These are phyloP conservation scores for Tragelaphus buxtoni DNA, from an alignment of 2,113 vertebrate species.

Conservation along the genomic window DNA sequence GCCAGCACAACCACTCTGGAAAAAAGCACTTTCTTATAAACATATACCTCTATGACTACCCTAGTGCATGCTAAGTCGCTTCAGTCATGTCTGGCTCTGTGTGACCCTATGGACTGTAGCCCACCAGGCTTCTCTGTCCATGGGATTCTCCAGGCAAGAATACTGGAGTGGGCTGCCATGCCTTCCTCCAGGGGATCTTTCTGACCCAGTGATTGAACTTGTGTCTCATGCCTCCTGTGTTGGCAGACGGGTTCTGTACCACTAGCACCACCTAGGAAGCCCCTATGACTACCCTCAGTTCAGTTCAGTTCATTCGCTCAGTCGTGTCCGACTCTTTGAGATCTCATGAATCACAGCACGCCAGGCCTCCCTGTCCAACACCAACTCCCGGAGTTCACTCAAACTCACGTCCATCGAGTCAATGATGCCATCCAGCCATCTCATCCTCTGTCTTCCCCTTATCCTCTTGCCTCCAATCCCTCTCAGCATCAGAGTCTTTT, in stretches of 20 bases:
- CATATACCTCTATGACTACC: neutral
- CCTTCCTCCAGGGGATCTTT: neutral
- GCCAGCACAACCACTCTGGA: neutral
- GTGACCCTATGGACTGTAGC: neutral
- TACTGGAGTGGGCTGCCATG: neutral
- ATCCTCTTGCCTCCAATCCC: too few species aligned
- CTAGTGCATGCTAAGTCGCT: neutral
- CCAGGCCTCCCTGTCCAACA: too few species aligned
- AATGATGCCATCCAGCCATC: too few species aligned
- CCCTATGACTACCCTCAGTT: neutral
- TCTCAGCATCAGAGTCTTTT: too few species aligned
- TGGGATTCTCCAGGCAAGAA: neutral
- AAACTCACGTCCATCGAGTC: too few species aligned
- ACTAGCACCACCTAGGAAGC: neutral
- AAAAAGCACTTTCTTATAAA: neutral
- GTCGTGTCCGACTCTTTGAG: rapidly evolving
- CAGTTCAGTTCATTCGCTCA: too few species aligned
- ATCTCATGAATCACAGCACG: too few species aligned
- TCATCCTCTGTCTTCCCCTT: too few species aligned
- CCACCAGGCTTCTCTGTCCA: neutral
- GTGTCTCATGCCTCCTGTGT: neutral
- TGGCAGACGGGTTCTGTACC: neutral
- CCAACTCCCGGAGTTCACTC: too few species aligned
- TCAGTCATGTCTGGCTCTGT: neutral
- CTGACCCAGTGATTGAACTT: neutral